These are phyloP conservation scores for Temnothorax longispinosus DNA, from an alignment of 1,140 invertebrate species.

Conservation along the genomic window DNA sequence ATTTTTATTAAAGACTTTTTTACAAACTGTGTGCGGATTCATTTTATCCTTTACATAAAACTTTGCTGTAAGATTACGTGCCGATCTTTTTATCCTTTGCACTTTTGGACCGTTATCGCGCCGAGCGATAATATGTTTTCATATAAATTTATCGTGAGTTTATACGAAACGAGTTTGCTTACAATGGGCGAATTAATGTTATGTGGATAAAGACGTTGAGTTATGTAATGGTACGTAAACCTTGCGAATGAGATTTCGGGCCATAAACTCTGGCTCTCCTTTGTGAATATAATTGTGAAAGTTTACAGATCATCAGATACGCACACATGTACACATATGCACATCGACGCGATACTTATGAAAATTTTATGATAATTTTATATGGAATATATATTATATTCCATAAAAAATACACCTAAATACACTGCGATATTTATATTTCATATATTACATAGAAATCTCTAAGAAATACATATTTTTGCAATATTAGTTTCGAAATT, in stretches of 20 bases:
- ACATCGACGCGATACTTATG: not conserved
- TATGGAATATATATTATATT: not conserved
- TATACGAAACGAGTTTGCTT: not conserved
- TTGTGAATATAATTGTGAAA: not conserved
- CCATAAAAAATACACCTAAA: no score
- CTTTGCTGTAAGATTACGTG: not conserved
- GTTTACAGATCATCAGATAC: not conserved
- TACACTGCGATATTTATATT: not conserved
- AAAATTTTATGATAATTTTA: not conserved
- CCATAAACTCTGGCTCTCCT: not conserved
- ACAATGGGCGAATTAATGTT: not conserved
- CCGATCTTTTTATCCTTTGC: not conserved
- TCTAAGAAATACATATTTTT: not conserved
- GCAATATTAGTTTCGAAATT: not conserved
- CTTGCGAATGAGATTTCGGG: not conserved
- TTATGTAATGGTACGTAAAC: constrained; percentile 4
- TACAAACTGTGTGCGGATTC: not conserved
- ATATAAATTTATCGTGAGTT: not conserved
- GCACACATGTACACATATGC: not conserved
- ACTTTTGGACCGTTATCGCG: not conserved
- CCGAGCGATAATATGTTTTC: not conserved
- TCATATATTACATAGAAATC: not conserved
- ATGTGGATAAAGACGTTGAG: not conserved
- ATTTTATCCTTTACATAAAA: not conserved
- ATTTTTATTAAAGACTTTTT: constrained; percentile 42